These are phyloP conservation scores for Thereva nobilitata DNA, from an alignment of 2,888 invertebrate species.

Conservation along the genomic window DNA sequence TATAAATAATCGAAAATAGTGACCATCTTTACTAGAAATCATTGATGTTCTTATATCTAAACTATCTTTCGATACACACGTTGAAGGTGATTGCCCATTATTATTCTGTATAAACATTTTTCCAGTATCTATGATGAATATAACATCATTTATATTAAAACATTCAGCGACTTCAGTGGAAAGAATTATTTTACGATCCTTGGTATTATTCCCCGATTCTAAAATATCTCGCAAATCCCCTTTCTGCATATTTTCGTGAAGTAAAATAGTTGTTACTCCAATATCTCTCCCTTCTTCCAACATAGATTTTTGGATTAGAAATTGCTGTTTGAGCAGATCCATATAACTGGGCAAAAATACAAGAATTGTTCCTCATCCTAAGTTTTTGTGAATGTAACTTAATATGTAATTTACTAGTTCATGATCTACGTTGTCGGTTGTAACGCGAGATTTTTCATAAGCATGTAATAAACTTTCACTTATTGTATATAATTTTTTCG, in stretches of 20 bases:
- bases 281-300: conserved; percentile 59
- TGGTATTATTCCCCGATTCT: not conserved
- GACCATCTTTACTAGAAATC: conserved; percentile 58
- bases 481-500: not conserved
- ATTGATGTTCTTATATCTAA: not conserved
- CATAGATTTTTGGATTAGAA: conserved; percentile 61
- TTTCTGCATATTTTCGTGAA: conserved; percentile 89
- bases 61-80: conserved; percentile 20
- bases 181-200: conserved; percentile 79
- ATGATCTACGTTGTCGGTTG: conserved; percentile 64
- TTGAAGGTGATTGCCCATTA: conserved; percentile 27
- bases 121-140: conserved; percentile 87
- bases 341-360: conserved; percentile 91
- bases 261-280: conserved; percentile 66
- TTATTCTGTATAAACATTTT: not conserved
- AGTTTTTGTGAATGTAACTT: conserved; percentile 60
- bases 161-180: conserved; percentile 94
- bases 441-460: not conserved
- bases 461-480: not conserved
- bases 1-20: conserved; percentile 80
- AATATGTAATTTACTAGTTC: conserved; percentile 67
- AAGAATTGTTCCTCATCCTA: conserved; percentile 73
- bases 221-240: conserved; percentile 78
- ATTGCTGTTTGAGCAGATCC: conserved; percentile 78
- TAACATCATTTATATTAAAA: conserved; percentile 87